These are phyloP conservation scores for Anhinga anhinga DNA, from an alignment of 2,113 vertebrate genomes.

Conservation along the genomic window DNA sequence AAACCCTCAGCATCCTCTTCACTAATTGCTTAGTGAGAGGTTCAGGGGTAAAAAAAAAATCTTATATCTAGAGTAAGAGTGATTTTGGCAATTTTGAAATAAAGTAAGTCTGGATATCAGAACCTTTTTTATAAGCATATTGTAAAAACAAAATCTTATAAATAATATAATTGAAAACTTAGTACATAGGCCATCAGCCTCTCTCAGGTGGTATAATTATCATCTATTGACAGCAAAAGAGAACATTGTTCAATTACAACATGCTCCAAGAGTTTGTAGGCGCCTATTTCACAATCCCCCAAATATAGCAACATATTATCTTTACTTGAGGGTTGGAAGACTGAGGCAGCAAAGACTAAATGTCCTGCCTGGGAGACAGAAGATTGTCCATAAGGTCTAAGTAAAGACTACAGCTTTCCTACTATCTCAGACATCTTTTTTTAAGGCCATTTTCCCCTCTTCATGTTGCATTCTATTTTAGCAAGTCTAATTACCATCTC, in stretches of 20 bases:
- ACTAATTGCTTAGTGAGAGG: neutral
- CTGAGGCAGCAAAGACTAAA: neutral
- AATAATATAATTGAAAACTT: neutral
- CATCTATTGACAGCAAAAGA: neutral
- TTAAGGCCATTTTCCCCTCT: neutral
- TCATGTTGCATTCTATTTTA: neutral
- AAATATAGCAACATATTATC: neutral
- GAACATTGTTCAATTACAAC: neutral
- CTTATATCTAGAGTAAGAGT: neutral
- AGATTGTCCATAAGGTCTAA: neutral
- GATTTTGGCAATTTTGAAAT: neutral
- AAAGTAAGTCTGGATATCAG: neutral
- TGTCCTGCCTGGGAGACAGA: neutral
- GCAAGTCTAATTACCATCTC: neutral
- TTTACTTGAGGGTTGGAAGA: neutral
- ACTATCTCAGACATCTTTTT: neutral
- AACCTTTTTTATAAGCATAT: neutral
- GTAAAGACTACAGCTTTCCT: neutral
- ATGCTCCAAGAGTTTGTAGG: neutral
- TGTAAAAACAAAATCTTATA: neutral
- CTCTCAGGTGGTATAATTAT: neutral
- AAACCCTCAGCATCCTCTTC: neutral
- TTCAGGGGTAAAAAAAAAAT: neutral
- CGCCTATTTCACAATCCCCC: neutral
- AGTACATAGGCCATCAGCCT: neutral